phyloP scores from a whole-genome alignment of 2,888 invertebrate species.

The Ypsolopha scabrella region DNA sequence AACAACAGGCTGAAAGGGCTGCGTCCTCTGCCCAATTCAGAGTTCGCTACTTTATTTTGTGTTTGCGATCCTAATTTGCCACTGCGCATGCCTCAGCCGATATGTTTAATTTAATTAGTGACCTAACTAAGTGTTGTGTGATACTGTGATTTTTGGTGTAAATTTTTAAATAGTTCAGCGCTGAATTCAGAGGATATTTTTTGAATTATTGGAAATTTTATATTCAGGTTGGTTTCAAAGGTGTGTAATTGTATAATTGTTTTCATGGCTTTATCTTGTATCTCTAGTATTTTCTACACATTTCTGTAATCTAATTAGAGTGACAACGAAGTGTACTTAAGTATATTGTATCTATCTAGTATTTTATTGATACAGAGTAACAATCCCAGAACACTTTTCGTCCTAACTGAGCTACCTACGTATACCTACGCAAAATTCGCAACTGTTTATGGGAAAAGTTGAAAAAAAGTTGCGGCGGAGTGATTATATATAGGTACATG shows the following conservation, averaged over 20 bases:
- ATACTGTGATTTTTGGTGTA: slow-evolving; percentile 50
- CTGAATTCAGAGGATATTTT: slow-evolving; percentile 21
- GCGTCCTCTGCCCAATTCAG: slow-evolving; percentile 21
- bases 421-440: too few relatives aligned
- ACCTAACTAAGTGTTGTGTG: slow-evolving; percentile 30
- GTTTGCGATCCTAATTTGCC: slow-evolving; percentile 31
- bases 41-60: slow-evolving; percentile 16
- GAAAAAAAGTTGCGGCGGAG: too few relatives aligned
- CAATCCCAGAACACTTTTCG: too few relatives aligned
- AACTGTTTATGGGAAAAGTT: too few relatives aligned
- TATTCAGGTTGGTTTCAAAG: slow-evolving; percentile 12
- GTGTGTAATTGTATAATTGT: neutral
- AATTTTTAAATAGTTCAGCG: slow-evolving; percentile 1
- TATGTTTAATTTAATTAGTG: slow-evolving; percentile 62
- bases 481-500: too few relatives aligned
- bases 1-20: slow-evolving; percentile 38
- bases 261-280: neutral
- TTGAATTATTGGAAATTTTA: slow-evolving; percentile 21
- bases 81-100: slow-evolving; percentile 45
- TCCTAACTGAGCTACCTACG: too few relatives aligned
- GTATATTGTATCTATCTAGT: too few relatives aligned
- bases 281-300: neutral
- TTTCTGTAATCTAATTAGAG: slow-evolving; percentile 2
- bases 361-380: too few relatives aligned
- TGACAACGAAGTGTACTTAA: neutral